Evolutionary conservation across 2,888 invertebrate species (phyloP), one percentile per base, ranked within the genome.

Genomic region (Bellardia pandia): DNA sequence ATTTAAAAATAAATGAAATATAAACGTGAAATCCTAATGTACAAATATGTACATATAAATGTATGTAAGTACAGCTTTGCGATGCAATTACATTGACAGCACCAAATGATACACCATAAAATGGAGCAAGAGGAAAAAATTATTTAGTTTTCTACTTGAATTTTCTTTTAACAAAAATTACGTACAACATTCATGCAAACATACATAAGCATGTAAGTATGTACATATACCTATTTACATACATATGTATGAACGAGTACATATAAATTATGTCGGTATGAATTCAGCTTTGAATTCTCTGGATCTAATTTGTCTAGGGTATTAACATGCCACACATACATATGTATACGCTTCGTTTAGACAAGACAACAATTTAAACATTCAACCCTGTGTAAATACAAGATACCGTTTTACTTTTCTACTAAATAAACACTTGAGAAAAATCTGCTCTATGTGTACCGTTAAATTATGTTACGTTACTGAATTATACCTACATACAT

Each of bases 31-130:
- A 3, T 37, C 37, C 37, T 37, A 37, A 37, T 37, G 37, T 5
- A 37, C 37, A 37, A 37, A 37, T 37, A 37, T 6, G 5, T 37
- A 37, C 37, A 37, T 5, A 5, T 6, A 37, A 4, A 37, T 37
- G 4, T 37, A 37, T 37, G 3, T 37, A 45, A 7, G 13, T 45
- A 45, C 3, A 75, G 45, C 62, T 48, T 60, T 60, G 11, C 60
- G 45, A 71, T 85, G 79, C 85, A 85, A 85, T 80, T 85, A 85
- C 75, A 80, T 85, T 81, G 81, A 86, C 81, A 78, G 74, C 53
- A 60, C 30, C 33, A 64, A 80, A 72, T 76, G 64, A 77, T 62
- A 69, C 40, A 40, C 37, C 62, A 62, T 40, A 7, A 40, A 40
- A 62, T 37, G 11, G 13, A 60, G 60, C 2, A 37, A 33, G 9